A percentile compares a stretch with the other conserved stretches of the same genome.
Conservation (phyloP, 2,797 vertebrate species). For the Bucorvus abyssinicus region DNA sequence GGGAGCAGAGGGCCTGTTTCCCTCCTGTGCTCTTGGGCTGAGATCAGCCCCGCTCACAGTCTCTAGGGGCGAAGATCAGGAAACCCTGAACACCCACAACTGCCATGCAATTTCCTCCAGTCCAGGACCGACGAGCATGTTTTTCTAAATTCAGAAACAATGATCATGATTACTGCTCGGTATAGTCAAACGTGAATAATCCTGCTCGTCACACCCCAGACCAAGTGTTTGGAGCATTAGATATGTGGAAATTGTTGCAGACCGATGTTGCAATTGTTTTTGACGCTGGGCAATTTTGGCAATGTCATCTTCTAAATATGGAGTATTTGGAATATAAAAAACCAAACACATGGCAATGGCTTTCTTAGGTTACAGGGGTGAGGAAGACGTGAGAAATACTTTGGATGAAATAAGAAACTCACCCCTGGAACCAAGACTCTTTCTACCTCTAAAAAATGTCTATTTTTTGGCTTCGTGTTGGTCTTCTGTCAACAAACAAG, state of each 20-base stretch:
- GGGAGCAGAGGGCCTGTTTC: background rate
- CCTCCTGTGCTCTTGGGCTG: background rate
- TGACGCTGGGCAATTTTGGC: background rate
- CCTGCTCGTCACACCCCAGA: background rate
- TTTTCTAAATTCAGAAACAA: background rate
- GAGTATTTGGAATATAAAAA: background rate
- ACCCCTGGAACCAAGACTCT: background rate
- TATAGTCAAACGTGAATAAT: background rate
- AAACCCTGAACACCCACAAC: background rate
- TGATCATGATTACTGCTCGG: background rate
- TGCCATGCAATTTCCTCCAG: background rate
- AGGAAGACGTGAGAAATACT: background rate
- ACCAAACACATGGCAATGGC: background rate
- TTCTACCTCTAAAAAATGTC: background rate
- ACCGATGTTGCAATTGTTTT: background rate
- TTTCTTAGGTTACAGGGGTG: background rate
- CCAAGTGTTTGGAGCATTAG: background rate
- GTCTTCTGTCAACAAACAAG: background rate
- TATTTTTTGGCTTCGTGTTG: rapidly evolving
- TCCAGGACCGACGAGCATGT: background rate
- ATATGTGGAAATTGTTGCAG: background rate
- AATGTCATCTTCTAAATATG: background rate
- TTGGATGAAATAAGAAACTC: background rate
- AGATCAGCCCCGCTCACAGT: background rate
- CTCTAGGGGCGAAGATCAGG: background rate